These are phyloP conservation scores for Mylabris sibirica DNA, from an alignment of 2,888 invertebrate species.

Conservation along the genomic window DNA sequence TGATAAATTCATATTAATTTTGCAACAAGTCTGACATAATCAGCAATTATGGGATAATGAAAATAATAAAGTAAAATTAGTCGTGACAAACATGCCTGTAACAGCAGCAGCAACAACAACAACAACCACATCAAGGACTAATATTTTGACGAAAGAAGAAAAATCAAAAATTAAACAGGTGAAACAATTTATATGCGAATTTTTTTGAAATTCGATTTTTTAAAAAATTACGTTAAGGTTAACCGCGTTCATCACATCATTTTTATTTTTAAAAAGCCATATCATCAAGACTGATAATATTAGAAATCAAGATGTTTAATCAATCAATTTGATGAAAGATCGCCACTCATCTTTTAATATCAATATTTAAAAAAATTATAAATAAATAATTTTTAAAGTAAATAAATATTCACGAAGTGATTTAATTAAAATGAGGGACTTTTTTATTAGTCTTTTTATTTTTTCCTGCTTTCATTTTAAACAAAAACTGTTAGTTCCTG, in stretches of 20 bases:
- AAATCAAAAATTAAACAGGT: slow-evolving; percentile 44
- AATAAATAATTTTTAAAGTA: not conserved
- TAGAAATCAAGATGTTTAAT: not conserved
- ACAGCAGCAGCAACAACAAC: slow-evolving; percentile 7
- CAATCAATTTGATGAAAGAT: not conserved
- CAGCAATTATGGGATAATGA: slow-evolving; percentile 1
- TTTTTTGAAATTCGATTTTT: not conserved
- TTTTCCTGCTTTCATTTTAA: not conserved
- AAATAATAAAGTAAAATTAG: not conserved
- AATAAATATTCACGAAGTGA: not conserved
- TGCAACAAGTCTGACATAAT: slow-evolving; percentile 10
- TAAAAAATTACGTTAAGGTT: not conserved
- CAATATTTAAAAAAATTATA: not conserved
- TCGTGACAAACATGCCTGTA: not conserved
- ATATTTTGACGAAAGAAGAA: slow-evolving; percentile 38
- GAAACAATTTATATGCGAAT: not conserved
- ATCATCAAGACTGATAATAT: not conserved
- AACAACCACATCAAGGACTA: not conserved
- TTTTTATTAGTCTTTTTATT: not conserved
- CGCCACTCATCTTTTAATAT: not conserved
- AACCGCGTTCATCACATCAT: not conserved
- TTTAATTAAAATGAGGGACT: not conserved
- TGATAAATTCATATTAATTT: not conserved
- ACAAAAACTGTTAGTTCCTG: not conserved
- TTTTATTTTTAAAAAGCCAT: not conserved